These are phyloP conservation scores for Aphodius sticticus DNA, from an alignment of 2,888 invertebrate species.

Conservation along the genomic window DNA sequence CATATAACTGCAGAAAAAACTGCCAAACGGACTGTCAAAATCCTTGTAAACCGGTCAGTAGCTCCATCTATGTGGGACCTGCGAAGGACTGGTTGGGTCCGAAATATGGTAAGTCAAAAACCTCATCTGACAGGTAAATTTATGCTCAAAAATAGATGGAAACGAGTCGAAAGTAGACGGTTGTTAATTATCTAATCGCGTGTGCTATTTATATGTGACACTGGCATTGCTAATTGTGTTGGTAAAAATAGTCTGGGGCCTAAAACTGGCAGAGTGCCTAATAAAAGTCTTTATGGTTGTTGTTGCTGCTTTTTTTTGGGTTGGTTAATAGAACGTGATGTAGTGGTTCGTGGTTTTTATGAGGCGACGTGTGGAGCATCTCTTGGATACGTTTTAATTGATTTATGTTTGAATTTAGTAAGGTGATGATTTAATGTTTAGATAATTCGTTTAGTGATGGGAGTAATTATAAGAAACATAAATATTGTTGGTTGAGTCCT, in stretches of 20 bases:
- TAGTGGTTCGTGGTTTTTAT: neutral
- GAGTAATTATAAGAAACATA: too few relatives aligned
- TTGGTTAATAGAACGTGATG: neutral
- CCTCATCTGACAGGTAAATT: slow-evolving; percentile 5
- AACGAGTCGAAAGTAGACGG: neutral
- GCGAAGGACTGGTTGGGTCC: slow-evolving; percentile 42
- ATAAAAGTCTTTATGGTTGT: slow-evolving; percentile 12
- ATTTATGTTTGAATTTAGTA: neutral
- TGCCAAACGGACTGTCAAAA: slow-evolving; percentile 27
- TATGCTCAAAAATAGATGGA: neutral
- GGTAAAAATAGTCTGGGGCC: slow-evolving; percentile 18
- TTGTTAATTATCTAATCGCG: slow-evolving; percentile 14
- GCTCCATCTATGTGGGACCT: slow-evolving; percentile 30
- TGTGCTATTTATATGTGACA: slow-evolving; percentile 34
- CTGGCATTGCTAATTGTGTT: slow-evolving; percentile 36
- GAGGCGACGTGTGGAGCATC: neutral
- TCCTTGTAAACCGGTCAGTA: slow-evolving; percentile 31
- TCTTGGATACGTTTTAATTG: neutral
- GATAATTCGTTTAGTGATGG: too few relatives aligned
- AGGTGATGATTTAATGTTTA: too few relatives aligned
- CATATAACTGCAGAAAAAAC: slow-evolving; percentile 31
- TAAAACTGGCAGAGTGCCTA: slow-evolving; percentile 30
- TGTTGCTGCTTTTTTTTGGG: neutral
- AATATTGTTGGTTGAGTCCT: too few relatives aligned
- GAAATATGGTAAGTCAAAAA: slow-evolving; percentile 41